Base-by-base conservation (phyloP, 1,140 invertebrate species). In the Sesamia nonagrioides region DNA sequence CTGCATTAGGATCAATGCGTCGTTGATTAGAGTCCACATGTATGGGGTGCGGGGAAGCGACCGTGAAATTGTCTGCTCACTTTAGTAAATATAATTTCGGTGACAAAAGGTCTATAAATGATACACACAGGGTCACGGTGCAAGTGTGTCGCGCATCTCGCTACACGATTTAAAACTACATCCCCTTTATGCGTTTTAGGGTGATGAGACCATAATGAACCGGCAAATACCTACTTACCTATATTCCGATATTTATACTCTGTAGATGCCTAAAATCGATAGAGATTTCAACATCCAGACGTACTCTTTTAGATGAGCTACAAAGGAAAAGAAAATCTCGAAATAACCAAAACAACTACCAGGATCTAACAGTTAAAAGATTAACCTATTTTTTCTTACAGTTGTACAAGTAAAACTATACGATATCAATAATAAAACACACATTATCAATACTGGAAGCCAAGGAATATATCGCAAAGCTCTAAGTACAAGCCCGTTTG, bases 1-100 rank as follows among this genome's bases (percentile, higher is more conserved):
- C 91, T 88, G 89, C 60, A 69, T 73, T 84, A 85, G 40, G 42
- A 77, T 86, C 60, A 58, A 80, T 84, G 69, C 74, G 82, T 66
- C 71, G 86, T 88, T 94, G 92, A 94, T 94, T 93, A 94, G 89
- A 93, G 92, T 93, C 89, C 91, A 88, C 74, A 77, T 33, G 82
- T 50, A 80, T 80, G 83, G 91, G 90, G 90, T 82, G 86, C 83
- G 85, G 86, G 90, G 93, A 92, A 93, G 92, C 93, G 91, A 94
- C 85, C 93, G 92, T 95, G 93, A 95, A 95, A 95, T 95, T 95
- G 92, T 95, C 93, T 95, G 91, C 92, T 95, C 93, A 95, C 93
- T 95, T 95, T 91, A 94, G 92, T 93, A 95, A 95, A 95, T 95
- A 95, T 95, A 94, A 95, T 95, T 95, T 95, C 86, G 92, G 90